Conservation (phyloP, 2,797 vertebrate genomes). For the Phrynocephalus vlangalii region DNA sequence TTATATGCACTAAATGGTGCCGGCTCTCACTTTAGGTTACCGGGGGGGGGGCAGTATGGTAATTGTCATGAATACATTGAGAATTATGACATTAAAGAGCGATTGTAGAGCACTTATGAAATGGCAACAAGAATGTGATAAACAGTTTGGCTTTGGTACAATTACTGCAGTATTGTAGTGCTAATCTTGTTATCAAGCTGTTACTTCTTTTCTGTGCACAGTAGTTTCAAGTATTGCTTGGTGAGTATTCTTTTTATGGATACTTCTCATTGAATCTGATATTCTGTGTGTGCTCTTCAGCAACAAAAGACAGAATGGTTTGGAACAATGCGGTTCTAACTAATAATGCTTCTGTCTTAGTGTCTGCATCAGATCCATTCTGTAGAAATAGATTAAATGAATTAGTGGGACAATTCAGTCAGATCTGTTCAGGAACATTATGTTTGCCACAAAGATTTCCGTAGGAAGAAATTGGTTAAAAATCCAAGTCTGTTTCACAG, state of each 20-base stretch:
- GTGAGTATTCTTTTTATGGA: slow-evolving; percentile 5
- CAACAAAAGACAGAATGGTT: slow-evolving; percentile 8
- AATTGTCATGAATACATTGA: neutral
- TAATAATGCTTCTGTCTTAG: slow-evolving; percentile 2
- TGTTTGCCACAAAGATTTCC: neutral
- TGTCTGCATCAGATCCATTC: neutral
- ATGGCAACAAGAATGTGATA: neutral
- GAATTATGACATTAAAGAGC: neutral
- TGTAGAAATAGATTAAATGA: slow-evolving; percentile 19
- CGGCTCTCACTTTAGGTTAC: too few species aligned
- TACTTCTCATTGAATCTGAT: neutral
- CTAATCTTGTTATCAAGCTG: slow-evolving; percentile 7
- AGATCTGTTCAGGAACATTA: neutral
- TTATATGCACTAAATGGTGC: too few species aligned
- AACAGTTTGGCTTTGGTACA: neutral
- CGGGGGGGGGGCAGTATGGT: neutral
- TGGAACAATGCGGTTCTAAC: slow-evolving; percentile 12
- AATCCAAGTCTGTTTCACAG: neutral
- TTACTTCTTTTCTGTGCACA: neutral
- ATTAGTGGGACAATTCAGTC: neutral
- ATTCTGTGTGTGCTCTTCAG: slow-evolving; percentile 6
- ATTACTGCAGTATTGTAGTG: slow-evolving; percentile 6
- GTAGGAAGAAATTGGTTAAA: neutral
- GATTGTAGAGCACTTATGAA: neutral
- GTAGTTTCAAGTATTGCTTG: neutral